phyloP scores from a whole-genome alignment of 2,797 vertebrate genomes.

The Strix occidentalis region DNA sequence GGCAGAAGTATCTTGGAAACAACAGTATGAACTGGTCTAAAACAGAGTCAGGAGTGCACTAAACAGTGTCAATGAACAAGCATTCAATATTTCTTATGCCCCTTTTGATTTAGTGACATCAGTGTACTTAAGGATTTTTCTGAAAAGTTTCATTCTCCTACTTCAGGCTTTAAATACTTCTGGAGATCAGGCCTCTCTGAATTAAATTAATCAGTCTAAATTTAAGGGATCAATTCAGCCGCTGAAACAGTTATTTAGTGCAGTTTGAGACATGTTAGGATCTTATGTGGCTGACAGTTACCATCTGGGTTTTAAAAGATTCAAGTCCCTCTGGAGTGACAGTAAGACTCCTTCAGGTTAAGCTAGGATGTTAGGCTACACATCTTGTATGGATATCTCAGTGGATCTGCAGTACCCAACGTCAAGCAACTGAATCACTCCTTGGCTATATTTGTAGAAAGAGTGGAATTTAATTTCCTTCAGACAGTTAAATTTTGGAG shows the following conservation, averaged over 20 bases:
- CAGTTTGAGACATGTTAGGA: not conserved
- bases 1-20: not conserved
- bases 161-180: not conserved
- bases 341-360: not conserved
- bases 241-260: not conserved
- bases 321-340: not conserved
- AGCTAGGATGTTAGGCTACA: not conserved
- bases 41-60: not conserved
- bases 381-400: not conserved
- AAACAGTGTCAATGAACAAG: not conserved
- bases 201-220: not conserved
- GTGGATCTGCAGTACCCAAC: not conserved
- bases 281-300: not conserved
- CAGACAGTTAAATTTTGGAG: not conserved
- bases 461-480: not conserved
- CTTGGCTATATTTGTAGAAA: not conserved
- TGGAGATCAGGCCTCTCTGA: not conserved
- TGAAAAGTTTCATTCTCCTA: not conserved
- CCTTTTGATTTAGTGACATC: not conserved
- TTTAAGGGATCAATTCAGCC: not conserved
- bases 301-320: not conserved
- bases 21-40: not conserved
- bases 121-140: not conserved
- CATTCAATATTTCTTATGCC: not conserved
- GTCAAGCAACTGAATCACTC: not conserved